Base-by-base conservation (phyloP, 2,113 vertebrate genomes). In the Antigone vipio region DNA sequence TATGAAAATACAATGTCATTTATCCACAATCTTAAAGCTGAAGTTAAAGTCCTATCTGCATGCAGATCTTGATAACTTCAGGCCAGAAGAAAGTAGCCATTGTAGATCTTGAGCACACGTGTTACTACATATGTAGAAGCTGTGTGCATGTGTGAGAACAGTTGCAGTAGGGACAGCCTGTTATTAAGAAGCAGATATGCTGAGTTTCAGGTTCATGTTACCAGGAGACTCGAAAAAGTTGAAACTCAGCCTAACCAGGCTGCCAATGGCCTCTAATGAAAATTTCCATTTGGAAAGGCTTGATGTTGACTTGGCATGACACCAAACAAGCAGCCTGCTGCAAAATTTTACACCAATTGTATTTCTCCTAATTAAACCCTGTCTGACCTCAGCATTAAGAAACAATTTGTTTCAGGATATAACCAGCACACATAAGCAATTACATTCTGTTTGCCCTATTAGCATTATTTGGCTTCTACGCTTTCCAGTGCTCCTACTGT, bases 321-420 rank as follows among this genome's bases (percentile, higher is more conserved):
- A 98, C 98, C 99, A 99, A 98, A 97, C 96, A 97, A 98, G 98
- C 98, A 98, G 96, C 95, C 98, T 96, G 97, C 98, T 98, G 98
- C 97, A 98, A 97, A 98, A 97, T 98, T 98, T 99, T 98, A 99
- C 98, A 99, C 98, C 98, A 98, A 99, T 99, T 99, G 98, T 99
- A 99, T 98, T 98, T 99, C 98, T 98, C 98, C 99, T 99, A 99
- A 99, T 99, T 99, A 99, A 99, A 99, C 99, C 98, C 98, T 98
- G 98, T 98, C 99, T 99, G 99, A 99, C 99, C 99, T 98, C 96
- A 98, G 98, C 99, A 99, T 99, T 99, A 99, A 98, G 98, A 99
- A 99, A 99, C 99, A 98, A 99, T 99, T 99, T 99, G 98, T 99
- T 99, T 98, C 98, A 98, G 98, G 98, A 98, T 98, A 97, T 98